These are phyloP conservation scores for Actinia tenebrosa DNA, from an alignment of 64 coral and sea anemone genomes.

Conservation along the genomic window DNA sequence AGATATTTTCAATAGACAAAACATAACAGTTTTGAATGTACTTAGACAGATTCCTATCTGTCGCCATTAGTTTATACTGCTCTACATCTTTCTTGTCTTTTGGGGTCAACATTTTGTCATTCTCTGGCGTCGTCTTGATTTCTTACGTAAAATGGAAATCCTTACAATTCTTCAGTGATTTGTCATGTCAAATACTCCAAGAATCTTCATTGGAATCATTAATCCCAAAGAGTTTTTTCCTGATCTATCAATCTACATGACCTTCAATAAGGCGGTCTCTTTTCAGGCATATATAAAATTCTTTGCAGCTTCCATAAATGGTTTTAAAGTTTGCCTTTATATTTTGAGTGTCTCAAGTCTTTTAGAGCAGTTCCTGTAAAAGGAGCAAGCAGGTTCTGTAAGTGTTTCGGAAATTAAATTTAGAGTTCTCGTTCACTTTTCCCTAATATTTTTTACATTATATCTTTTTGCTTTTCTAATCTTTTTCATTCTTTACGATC, in stretches of 20 bases:
- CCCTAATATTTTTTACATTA: no score
- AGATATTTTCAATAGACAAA: slow-evolving; percentile 7
- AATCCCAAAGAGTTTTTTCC: background rate
- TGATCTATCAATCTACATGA: background rate
- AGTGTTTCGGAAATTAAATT: no score
- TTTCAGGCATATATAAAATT: background rate
- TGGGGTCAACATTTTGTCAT: background rate
- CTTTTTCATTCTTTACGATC: no score
- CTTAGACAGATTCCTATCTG: slow-evolving; percentile 3
- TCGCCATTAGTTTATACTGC: background rate
- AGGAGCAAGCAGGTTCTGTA: no score
- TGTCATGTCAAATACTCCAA: background rate
- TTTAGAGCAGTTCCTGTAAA: no score
- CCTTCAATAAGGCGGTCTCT: background rate
- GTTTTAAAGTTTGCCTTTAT: background rate
- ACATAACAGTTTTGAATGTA: background rate
- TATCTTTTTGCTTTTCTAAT: no score
- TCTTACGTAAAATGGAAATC: background rate
- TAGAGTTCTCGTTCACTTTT: no score
- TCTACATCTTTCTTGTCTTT: background rate
- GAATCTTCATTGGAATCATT: background rate
- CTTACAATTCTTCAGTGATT: background rate
- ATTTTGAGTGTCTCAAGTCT: background rate
- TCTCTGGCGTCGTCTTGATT: background rate
- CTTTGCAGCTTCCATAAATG: background rate